A percentile compares a stretch with the other conserved stretches of the same genome.
Evolutionary conservation across 1,140 invertebrate genomes (phyloP).

Genomic region (Bombus waltoni): DNA sequence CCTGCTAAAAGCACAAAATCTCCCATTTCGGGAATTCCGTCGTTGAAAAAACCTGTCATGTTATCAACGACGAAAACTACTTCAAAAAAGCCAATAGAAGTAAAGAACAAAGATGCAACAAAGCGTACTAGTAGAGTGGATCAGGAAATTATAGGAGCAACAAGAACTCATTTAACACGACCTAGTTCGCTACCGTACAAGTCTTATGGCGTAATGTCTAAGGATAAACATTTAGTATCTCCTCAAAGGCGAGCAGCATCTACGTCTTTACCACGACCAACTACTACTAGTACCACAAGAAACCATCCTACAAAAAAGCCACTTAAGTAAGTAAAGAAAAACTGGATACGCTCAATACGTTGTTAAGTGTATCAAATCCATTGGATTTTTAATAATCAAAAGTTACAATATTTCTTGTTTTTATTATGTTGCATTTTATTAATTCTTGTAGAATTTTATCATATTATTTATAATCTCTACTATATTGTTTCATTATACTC

Average conservation of each 20-base stretch:
- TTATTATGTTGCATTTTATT: not conserved
- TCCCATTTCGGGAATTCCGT: constrained; percentile 74
- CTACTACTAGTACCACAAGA: constrained; percentile 71
- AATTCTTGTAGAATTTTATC: not conserved
- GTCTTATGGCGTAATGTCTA: constrained; percentile 79
- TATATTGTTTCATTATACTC: not conserved
- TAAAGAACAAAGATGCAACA: constrained; percentile 71
- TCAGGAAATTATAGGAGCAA: constrained; percentile 77
- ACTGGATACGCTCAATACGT: not conserved
- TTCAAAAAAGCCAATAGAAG: constrained; percentile 68
- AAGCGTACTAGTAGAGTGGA: constrained; percentile 85
- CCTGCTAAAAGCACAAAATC: constrained; percentile 71
- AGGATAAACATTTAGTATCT: constrained; percentile 81
- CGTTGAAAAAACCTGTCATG: constrained; percentile 73
- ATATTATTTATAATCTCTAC: constrained; percentile 23
- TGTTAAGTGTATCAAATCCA: not conserved
- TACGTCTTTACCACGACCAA: constrained; percentile 84
- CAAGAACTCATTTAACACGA: constrained; percentile 79
- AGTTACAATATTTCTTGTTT: not conserved
- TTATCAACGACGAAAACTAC: constrained; percentile 54
- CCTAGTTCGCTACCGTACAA: constrained; percentile 87
- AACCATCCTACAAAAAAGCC: constrained; percentile 74
- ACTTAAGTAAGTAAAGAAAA: constrained; percentile 79
- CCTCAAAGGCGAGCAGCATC: constrained; percentile 85
- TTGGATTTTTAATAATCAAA: not conserved